Evolutionary conservation across 2,113 vertebrate genomes (phyloP), one percentile per base, ranked within the genome.

Genomic region (Myiopsitta monachus): DNA sequence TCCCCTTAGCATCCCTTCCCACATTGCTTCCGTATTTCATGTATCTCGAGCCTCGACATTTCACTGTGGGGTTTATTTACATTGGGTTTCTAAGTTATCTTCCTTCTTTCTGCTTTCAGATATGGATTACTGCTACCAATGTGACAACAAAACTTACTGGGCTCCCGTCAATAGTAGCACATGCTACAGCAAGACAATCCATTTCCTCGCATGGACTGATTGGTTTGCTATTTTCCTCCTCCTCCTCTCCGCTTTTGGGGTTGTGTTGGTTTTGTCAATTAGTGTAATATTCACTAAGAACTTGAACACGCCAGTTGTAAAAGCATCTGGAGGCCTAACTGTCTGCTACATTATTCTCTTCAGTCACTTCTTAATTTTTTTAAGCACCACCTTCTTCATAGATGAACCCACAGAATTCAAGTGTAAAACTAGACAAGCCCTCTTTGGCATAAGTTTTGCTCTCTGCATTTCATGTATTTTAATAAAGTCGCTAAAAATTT

Each of bases 381-480:
- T 98, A 79, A 99, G 98, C 55, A 97, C 98, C 0, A 11, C 97
- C 27, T 97, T 99, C 87, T 99, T 99, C 83, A 96, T 99, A n/a
- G 98, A 98, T 15, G 91, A 96, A 38, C 98, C 99, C 15, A 98
- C 86, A 72, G 80, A 95, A 63, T 85, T 98, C 51, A 98, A 97
- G 26, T 99, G 99, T 85, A 98, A 98, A 96, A 96, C 97, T 21
- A 98, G 98, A 31, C 99, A 99, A 96, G 97, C 97, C 13, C 75
- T 99, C 27, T 99, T 99, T 52, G 98, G 98, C 5, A 93, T 99
- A 70, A 99, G 98, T 94, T 99, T 99, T 83, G 96, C 98, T 6
- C 95, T 99, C 64, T 99, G 98, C 62, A 95, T 99, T 91, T 98
- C 98, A 36, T 99, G 99, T 92, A 99, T 99, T 96, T 97, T 99